phyloP scores from a whole-genome alignment of 2,888 invertebrate species.

The Pterobdella sp. region DNA sequence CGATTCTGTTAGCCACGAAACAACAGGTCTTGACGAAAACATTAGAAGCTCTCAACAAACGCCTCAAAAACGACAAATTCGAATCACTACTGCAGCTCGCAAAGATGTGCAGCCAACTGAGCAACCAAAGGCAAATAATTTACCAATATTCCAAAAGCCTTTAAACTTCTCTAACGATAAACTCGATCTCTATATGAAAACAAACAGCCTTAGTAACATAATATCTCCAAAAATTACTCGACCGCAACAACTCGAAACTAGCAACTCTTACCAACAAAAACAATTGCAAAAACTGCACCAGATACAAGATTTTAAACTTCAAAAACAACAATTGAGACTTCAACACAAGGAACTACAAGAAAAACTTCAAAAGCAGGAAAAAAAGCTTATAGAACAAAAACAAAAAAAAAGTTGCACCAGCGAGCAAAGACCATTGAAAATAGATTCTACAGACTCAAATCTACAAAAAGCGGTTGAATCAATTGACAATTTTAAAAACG shows the following conservation, averaged over 20 bases:
- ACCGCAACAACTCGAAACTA: not conserved
- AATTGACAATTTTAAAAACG: not conserved
- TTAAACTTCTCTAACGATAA: not conserved
- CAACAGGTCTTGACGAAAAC: not conserved
- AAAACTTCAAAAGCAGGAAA: not conserved
- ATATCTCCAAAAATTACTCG: constrained; percentile 2
- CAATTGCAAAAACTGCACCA: constrained; percentile 10
- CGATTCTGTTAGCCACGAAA: not conserved
- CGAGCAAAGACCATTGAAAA: not conserved
- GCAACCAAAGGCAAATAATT: not conserved
- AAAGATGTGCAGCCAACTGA: not conserved
- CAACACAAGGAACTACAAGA: constrained; percentile 8
- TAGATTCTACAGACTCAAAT: not conserved
- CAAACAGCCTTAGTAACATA: constrained; percentile 2
- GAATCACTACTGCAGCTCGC: not conserved
- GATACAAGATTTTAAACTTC: not conserved
- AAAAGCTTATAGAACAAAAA: not conserved
- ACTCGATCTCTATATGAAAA: constrained; percentile 5
- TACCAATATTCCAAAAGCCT: not conserved
- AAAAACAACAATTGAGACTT: constrained; percentile 1
- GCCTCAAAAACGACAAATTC: no score
- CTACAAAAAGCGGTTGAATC: not conserved
- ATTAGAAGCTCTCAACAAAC: no score
- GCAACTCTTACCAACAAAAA: not conserved
- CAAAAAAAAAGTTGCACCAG: not conserved